Evolutionary conservation across 2,797 vertebrate species (phyloP).

Genomic region (Parauchenoglanis ngamensis): DNA sequence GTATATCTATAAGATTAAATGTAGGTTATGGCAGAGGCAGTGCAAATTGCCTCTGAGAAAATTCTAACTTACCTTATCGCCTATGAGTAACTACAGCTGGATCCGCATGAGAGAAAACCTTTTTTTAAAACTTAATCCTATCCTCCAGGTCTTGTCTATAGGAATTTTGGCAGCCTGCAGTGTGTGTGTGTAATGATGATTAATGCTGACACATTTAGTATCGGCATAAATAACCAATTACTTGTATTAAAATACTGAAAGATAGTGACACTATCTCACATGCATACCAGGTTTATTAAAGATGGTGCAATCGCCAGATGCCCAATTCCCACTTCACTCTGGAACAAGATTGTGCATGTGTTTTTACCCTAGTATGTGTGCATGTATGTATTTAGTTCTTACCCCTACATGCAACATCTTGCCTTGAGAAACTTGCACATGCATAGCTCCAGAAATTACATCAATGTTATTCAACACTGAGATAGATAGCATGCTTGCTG

Average conservation of each 20-base stretch:
- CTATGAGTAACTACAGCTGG: constrained; percentile 26
- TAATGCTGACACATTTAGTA: neutral
- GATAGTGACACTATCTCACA: neutral
- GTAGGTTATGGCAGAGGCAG: neutral
- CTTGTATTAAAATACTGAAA: neutral
- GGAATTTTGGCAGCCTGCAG: constrained; percentile 17
- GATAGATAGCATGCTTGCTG: constrained; percentile 38
- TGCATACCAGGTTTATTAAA: neutral
- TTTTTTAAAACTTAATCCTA: neutral
- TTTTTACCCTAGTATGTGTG: neutral
- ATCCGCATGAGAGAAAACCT: neutral
- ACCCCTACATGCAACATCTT: constrained; percentile 54
- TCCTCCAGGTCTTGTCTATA: constrained; percentile 8
- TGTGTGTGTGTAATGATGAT: neutral
- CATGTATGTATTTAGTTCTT: neutral
- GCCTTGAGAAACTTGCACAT: constrained; percentile 45
- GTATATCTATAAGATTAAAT: constrained; percentile 26
- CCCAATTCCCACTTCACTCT: neutral
- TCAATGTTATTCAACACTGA: constrained; percentile 54
- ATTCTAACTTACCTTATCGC: neutral
- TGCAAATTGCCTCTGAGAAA: neutral
- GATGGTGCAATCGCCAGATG: neutral
- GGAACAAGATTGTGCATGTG: constrained; percentile 15
- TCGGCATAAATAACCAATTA: neutral
- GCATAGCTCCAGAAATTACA: constrained; percentile 35